These are phyloP conservation scores for Tylochromis polylepis DNA, from an alignment of 2,113 vertebrate genomes.

Conservation along the genomic window DNA sequence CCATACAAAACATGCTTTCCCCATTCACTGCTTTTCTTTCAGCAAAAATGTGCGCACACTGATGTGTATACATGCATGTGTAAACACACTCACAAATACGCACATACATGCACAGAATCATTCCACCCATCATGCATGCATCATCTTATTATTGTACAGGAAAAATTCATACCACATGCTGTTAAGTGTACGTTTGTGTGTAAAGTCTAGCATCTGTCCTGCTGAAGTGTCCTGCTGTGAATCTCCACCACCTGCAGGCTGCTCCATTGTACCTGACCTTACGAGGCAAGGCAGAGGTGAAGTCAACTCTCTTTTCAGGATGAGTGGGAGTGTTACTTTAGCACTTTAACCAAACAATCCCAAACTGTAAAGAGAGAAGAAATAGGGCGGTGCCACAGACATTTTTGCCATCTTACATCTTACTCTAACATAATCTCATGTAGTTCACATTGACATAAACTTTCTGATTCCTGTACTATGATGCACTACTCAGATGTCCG, in stretches of 20 bases:
- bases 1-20: not conserved
- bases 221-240: not conserved
- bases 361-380: not conserved
- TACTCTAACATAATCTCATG: not conserved
- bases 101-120: not conserved
- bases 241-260: not conserved
- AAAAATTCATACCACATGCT: not conserved
- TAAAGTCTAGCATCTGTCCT: not conserved
- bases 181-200: not conserved
- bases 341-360: not conserved
- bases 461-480: no score
- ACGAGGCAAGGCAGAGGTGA: not conserved
- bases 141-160: not conserved
- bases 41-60: not conserved
- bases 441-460: no score
- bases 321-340: not conserved
- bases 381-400: not conserved
- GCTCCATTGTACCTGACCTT: not conserved
- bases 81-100: not conserved
- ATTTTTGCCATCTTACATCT: not conserved
- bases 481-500: not conserved
- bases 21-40: not conserved
- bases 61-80: not conserved
- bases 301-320: not conserved
- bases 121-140: not conserved